Evolutionary conservation across 2,113 vertebrate species (phyloP), one percentile per base, ranked within the genome.

Genomic region (Struthio camelus): DNA sequence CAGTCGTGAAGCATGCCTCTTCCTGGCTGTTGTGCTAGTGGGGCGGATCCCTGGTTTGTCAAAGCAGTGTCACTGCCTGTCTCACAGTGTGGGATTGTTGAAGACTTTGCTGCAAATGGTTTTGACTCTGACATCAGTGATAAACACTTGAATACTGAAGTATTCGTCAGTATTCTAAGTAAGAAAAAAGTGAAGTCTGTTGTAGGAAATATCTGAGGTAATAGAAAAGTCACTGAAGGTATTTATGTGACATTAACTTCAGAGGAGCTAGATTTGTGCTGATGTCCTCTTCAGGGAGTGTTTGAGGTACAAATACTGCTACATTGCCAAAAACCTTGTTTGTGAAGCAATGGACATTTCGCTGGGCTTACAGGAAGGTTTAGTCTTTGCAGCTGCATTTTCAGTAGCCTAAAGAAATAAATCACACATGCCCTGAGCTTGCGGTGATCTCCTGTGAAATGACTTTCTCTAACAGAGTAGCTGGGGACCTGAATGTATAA

Each of bases 1-100:
- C 7, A n/a, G 44, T 71, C 50, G 12, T 28, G 56, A 4, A 1
- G 0, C 0, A 0, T 46, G 27, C 9, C n/a, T 2, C 0, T 58
- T 51, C 36, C 17, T 62, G 72, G 18, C 14, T 51, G 7, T 83
- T 0, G 0, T 36, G 40, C 8, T 22, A 3, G n/a, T 20, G 28
- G 32, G 9, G 6, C 48, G 36, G 12, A 5, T 64, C 42, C n/a
- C 36, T 25, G 11, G 15, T 12, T 69, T 27, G 77, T 69, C 38
- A 44, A 28, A 44, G 18, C 34, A 2, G 11, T 6, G 28, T 56
- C 1, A 0, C 50, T 66, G 24, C 66, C 19, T 50, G 16, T 36
- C 51, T 56, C 85, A 7, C 25, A 38, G 22, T n/a, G 24, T 48
- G 4, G 14, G 16, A 4, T 22, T 5, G 12, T 17, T 89, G 19